phyloP scores from a whole-genome alignment of 2,888 invertebrate genomes.

The Coecobrya sp. region DNA sequence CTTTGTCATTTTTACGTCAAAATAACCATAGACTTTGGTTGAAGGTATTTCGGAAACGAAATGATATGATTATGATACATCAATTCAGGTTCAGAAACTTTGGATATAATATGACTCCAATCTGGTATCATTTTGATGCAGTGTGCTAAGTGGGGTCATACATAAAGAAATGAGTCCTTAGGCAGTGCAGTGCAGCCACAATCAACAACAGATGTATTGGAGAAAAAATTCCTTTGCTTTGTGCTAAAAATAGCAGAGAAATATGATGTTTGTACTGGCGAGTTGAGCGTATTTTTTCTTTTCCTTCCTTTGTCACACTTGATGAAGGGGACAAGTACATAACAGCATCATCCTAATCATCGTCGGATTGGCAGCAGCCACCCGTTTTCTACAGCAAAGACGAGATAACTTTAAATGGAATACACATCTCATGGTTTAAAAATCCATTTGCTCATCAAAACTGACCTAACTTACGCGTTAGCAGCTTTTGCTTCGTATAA shows the following conservation, averaged over 20 bases:
- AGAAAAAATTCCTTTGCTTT: slow-evolving; percentile 9
- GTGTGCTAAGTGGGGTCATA: too few relatives aligned
- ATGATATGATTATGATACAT: too few relatives aligned
- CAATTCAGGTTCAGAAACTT: too few relatives aligned
- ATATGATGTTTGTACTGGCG: neutral
- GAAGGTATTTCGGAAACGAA: too few relatives aligned
- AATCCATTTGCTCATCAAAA: slow-evolving; percentile 32
- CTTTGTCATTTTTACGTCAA: too few relatives aligned
- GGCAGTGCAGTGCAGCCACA: too few relatives aligned
- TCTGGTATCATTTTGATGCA: too few relatives aligned
- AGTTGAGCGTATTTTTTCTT: neutral
- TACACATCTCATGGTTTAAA: slow-evolving; percentile 14
- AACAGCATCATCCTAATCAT: neutral
- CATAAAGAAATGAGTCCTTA: too few relatives aligned
- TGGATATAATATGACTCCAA: too few relatives aligned
- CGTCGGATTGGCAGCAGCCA: slow-evolving; percentile 3
- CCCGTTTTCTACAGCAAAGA: neutral
- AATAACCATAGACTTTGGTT: too few relatives aligned
- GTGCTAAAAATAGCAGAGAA: neutral
- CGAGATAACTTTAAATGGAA: neutral
- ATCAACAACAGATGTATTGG: neutral
- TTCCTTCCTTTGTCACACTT: slow-evolving; percentile 62
- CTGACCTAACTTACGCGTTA: neutral
- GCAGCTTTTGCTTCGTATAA: neutral
- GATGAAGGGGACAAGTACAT: slow-evolving; percentile 47